These are phyloP conservation scores for Scaptomyza pallida DNA, from an alignment of 1,140 invertebrate species.

Conservation along the genomic window DNA sequence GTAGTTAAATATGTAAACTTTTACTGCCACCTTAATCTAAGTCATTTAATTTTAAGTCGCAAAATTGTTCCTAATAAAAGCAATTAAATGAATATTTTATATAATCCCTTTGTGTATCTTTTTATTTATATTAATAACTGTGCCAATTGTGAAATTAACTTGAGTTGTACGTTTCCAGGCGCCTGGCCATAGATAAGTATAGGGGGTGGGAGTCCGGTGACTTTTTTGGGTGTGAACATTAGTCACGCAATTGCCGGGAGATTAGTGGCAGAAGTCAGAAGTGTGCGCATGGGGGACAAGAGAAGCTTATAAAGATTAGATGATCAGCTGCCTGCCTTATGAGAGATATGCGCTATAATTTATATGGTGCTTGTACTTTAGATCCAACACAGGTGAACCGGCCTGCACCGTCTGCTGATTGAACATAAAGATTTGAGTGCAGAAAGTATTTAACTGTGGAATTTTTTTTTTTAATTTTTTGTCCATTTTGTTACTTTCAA, in stretches of 20 bases:
- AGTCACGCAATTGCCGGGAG: constrained; percentile 37
- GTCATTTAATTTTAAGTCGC: constrained; percentile 28
- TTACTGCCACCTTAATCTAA: constrained; percentile 45
- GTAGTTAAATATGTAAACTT: constrained; percentile 39
- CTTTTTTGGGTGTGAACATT: constrained; percentile 8
- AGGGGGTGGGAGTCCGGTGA: background rate
- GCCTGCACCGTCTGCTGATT: constrained; percentile 1
- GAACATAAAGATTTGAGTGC: constrained; percentile 14
- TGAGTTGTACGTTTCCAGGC: constrained; percentile 10
- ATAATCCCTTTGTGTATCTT: background rate
- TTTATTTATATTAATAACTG: constrained; percentile 8
- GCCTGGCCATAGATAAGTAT: constrained; percentile 25
- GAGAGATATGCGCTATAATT: background rate
- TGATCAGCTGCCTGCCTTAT: constrained; percentile 7
- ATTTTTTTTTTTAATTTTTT: too few species aligned
- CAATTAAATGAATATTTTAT: constrained; percentile 24
- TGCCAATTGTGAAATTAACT: constrained; percentile 41
- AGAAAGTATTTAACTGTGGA: too few species aligned
- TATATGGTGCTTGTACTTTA: constrained; percentile 16
- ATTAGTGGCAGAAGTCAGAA: constrained; percentile 19
- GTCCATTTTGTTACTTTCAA: too few species aligned
- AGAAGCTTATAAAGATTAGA: constrained; percentile 25
- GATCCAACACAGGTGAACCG: background rate
- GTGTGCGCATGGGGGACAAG: background rate
- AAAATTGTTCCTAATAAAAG: constrained; percentile 34